Percentiles rank a stretch among this genome's conserved stretches.
Evolutionary conservation across 37 sponge, comb jelly and placozoan species (phyloP).

Genomic region (Axinella damicornis): DNA sequence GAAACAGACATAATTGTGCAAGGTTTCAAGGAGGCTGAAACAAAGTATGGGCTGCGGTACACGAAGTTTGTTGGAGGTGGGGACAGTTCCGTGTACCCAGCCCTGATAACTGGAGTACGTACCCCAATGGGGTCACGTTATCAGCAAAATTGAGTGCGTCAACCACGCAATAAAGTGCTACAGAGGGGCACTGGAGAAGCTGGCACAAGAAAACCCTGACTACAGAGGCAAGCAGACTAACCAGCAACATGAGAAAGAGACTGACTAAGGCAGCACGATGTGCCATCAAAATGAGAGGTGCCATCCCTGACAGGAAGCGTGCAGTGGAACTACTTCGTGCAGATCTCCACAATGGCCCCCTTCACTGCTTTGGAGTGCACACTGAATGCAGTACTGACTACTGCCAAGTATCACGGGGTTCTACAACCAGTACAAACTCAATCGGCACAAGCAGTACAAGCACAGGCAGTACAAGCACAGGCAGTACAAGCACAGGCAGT

Average conservation of each 20-base stretch:
- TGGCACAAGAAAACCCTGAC: constrained; percentile 21
- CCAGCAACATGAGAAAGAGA: constrained; percentile 6
- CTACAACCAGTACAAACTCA: no score
- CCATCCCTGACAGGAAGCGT: background rate
- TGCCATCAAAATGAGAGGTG: constrained; percentile 37
- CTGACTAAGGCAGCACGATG: constrained; percentile 35
- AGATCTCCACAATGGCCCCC: constrained; percentile 29
- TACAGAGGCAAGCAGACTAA: constrained; percentile 32
- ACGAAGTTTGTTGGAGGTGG: constrained; percentile 47
- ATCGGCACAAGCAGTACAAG: no score
- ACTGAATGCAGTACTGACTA: constrained; percentile 38
- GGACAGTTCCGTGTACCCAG: constrained; percentile 28
- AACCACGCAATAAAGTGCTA: constrained; percentile 52
- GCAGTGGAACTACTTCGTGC: background rate
- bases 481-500: no score
- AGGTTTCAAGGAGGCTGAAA: constrained; percentile 51
- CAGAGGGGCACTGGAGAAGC: constrained; percentile 24
- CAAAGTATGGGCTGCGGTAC: constrained; percentile 49
- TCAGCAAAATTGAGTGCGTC: constrained; percentile 36
- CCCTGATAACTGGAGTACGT: background rate
- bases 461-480: no score
- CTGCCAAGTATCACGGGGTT: no score
- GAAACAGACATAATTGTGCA: no score
- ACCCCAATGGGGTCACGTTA: constrained; percentile 18
- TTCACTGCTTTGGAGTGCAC: constrained; percentile 34